Conservation (phyloP, 2,888 invertebrate genomes). For the Tetheella fluctuosa region DNA sequence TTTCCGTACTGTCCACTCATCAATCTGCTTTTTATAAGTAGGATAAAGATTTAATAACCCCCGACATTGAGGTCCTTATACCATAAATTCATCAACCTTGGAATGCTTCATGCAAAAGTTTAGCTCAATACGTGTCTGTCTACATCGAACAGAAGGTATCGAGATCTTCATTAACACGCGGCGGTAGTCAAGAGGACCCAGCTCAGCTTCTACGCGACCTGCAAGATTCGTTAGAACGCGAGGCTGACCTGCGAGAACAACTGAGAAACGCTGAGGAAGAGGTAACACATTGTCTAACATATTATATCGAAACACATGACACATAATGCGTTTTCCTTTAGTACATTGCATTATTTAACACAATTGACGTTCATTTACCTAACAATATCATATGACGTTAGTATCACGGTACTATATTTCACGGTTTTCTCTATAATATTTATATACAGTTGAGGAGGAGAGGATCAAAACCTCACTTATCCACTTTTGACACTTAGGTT, state of each 20-base stretch:
- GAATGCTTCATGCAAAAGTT: too few species aligned
- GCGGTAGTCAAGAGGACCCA: constrained; percentile 92
- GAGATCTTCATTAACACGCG: constrained; percentile 89
- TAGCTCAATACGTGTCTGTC: not conserved
- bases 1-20: not conserved
- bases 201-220: constrained; percentile 93
- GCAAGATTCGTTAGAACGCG: constrained; percentile 95
- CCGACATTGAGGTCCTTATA: too few species aligned
- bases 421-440: not conserved
- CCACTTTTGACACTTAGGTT: too few species aligned
- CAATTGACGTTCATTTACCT: not conserved
- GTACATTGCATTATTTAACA: not conserved
- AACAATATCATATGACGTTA: not conserved
- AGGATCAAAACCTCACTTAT: too few species aligned
- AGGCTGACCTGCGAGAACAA: constrained; percentile 96
- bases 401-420: not conserved
- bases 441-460: too few species aligned
- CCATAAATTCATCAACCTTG: too few species aligned
- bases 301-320: too few species aligned
- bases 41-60: too few species aligned
- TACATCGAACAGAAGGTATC: constrained; percentile 86
- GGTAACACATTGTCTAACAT: constrained; percentile 71
- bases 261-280: constrained; percentile 96
- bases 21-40: not conserved
- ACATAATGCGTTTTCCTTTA: not conserved